Conservation (phyloP, 2,888 invertebrate genomes). For the Cacoxenus indagator region DNA sequence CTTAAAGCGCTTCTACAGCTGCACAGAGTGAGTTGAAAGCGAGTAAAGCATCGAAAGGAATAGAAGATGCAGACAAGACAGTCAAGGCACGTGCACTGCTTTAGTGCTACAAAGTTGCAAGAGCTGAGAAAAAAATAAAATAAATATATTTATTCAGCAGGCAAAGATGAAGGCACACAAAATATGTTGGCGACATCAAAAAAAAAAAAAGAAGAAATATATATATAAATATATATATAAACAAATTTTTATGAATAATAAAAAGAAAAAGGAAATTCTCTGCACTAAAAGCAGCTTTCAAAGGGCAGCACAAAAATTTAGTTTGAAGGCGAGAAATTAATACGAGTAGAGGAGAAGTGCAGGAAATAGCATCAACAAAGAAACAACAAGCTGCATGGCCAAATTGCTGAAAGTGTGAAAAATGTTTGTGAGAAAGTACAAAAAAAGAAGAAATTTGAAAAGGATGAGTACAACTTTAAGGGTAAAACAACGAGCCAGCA, state of each 20-base stretch:
- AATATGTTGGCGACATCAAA: not conserved
- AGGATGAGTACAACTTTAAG: not conserved
- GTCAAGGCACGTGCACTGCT: not conserved
- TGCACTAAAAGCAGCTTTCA: not conserved
- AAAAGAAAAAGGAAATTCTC: not conserved
- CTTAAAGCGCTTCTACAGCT: slow-evolving; percentile 3
- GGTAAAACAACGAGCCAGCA: not conserved
- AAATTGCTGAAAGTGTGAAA: not conserved
- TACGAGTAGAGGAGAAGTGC: not conserved
- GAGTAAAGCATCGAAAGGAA: not conserved
- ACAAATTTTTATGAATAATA: no score
- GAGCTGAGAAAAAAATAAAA: not conserved
- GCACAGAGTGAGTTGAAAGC: not conserved
- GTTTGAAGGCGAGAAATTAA: no score
- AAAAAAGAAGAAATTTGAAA: not conserved
- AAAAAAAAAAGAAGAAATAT: no score
- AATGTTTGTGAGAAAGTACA: not conserved
- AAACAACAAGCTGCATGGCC: not conserved
- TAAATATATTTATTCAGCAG: no score
- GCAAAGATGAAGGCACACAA: not conserved
- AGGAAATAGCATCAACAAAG: not conserved
- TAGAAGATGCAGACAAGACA: not conserved
- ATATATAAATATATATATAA: no score
- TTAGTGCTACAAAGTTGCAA: not conserved
- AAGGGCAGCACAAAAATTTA: no score